phyloP scores from a whole-genome alignment of 1,140 invertebrate species.

The Halotydeus destructor region DNA sequence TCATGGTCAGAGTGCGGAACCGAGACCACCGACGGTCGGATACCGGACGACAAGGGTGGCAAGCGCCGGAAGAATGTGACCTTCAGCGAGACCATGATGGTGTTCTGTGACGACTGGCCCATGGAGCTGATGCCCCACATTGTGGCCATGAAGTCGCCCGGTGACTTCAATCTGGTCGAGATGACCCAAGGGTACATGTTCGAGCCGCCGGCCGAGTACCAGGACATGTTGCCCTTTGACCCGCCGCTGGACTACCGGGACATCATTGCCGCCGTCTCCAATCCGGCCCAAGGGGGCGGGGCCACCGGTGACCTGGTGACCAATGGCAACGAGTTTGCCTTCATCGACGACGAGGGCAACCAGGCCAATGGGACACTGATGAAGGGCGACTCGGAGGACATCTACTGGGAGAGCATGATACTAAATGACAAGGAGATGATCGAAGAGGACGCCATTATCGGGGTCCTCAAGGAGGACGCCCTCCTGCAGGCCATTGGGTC shows the following conservation, averaged over 20 bases:
- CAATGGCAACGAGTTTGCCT: constrained; percentile 8
- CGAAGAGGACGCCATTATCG: constrained; percentile 14
- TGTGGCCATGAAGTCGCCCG: constrained; percentile 14
- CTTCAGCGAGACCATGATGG: constrained; percentile 15
- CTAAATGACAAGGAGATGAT: constrained; percentile 10
- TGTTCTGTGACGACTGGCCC: constrained; percentile 15
- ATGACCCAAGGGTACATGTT: constrained; percentile 14
- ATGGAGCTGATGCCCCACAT: constrained; percentile 14
- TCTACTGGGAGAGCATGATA: constrained; percentile 14
- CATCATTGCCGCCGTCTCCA: too few relatives aligned
- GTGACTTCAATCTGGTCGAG: constrained; percentile 14
- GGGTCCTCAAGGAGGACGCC: constrained; percentile 13
- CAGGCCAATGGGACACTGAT: constrained; percentile 1
- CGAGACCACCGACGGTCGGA: constrained; percentile 6
- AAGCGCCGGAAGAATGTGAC: constrained; percentile 11
- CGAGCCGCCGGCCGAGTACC: constrained; percentile 15
- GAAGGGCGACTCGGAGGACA: not conserved
- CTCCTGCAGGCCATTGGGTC: constrained; percentile 15
- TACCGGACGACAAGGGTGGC: too few relatives aligned
- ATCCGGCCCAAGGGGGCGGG: too few relatives aligned
- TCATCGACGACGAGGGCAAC: constrained; percentile 10
- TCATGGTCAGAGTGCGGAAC: not conserved
- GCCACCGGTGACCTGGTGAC: too few relatives aligned
- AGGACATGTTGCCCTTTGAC: constrained; percentile 14
- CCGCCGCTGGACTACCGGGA: constrained; percentile 15